phyloP scores from a whole-genome alignment of 2,888 invertebrate genomes.

The Drosophila bunnanda region DNA sequence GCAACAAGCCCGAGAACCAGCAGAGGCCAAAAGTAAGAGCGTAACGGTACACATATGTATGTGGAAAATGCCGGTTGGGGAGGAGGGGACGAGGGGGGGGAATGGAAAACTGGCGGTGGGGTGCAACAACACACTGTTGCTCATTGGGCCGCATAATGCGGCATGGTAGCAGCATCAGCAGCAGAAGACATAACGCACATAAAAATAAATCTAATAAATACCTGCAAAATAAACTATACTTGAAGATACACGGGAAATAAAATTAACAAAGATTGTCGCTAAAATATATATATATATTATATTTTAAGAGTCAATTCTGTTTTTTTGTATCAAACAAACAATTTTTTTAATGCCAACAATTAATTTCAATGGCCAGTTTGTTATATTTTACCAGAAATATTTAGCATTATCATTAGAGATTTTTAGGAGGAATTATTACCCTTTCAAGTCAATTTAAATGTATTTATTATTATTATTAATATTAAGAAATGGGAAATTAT shows the following conservation, averaged over 20 bases:
- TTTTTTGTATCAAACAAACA: too few relatives aligned
- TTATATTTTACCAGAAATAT: too few relatives aligned
- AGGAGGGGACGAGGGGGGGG: background rate
- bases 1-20: constrained; percentile 38
- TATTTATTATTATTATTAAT: too few relatives aligned
- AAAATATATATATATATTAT: too few relatives aligned
- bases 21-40: constrained; percentile 25
- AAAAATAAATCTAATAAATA: constrained; percentile 22
- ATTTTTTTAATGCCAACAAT: too few relatives aligned
- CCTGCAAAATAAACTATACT: constrained; percentile 18
- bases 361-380: too few relatives aligned
- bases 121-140: constrained; percentile 34
- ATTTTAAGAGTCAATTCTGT: too few relatives aligned
- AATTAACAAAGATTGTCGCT: too few relatives aligned
- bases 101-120: background rate
- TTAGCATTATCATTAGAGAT: too few relatives aligned
- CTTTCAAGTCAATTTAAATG: background rate
- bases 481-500: too few relatives aligned
- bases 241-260: background rate
- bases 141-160: constrained; percentile 33
- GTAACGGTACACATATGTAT: constrained; percentile 1
- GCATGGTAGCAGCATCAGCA: constrained; percentile 7
- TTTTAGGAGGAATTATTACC: too few relatives aligned
- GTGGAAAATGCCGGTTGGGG: background rate
- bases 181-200: constrained; percentile 16